These are phyloP conservation scores for Ceratothoa steindachneri DNA, from an alignment of 2,888 invertebrate species.

Conservation along the genomic window DNA sequence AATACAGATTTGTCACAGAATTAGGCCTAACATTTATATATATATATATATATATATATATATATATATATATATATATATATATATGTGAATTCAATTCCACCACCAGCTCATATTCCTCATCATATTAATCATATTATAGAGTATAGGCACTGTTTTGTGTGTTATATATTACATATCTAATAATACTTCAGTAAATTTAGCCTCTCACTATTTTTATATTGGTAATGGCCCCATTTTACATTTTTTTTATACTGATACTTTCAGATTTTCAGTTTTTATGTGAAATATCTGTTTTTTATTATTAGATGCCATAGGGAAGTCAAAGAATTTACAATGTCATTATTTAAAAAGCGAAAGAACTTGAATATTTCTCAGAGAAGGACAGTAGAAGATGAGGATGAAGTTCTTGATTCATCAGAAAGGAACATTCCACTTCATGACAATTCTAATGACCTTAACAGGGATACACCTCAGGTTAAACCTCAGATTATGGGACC, in stretches of 20 bases:
- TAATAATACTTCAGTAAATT: background rate
- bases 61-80: too few species aligned
- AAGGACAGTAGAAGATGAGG: constrained; percentile 30
- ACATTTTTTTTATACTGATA: background rate
- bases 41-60: too few species aligned
- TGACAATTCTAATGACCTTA: constrained; percentile 22
- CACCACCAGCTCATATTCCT: too few species aligned
- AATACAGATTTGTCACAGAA: too few species aligned
- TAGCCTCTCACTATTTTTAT: background rate
- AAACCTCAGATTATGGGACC: background rate
- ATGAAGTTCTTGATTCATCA: constrained; percentile 17
- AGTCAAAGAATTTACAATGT: constrained; percentile 4
- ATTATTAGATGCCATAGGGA: too few species aligned
- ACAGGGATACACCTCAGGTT: background rate
- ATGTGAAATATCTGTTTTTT: background rate
- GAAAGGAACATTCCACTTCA: constrained; percentile 16
- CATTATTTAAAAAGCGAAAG: constrained; percentile 46
- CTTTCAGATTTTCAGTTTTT: background rate
- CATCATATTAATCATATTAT: too few species aligned
- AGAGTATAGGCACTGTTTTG: too few species aligned
- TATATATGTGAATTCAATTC: too few species aligned
- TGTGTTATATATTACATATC: background rate
- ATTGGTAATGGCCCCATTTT: background rate
- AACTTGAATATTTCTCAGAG: constrained; percentile 38
- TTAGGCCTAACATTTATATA: too few species aligned